Percentiles rank a stretch among this genome's conserved stretches.
phyloP scores from a whole-genome alignment of 1,140 invertebrate species.

The Drosophila willistoni region DNA sequence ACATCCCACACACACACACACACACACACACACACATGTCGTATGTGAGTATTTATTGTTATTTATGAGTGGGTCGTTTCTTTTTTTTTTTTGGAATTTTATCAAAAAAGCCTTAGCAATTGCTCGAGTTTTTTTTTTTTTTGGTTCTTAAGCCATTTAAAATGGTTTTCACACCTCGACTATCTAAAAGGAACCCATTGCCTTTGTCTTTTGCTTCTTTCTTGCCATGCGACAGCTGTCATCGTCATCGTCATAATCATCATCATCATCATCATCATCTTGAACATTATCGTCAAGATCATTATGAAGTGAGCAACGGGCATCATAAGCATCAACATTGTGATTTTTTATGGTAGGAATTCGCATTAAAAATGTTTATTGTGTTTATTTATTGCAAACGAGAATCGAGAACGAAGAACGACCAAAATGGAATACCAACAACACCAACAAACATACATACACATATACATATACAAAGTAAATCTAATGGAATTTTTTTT shows the following conservation, averaged over 20 bases:
- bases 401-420: slow-evolving; percentile 64
- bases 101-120: slow-evolving; percentile 48
- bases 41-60: slow-evolving; percentile 63
- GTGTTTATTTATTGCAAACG: slow-evolving; percentile 80
- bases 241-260: slow-evolving; percentile 38
- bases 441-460: no score
- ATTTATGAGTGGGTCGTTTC: slow-evolving; percentile 48
- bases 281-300: not conserved
- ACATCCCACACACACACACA: slow-evolving; percentile 8
- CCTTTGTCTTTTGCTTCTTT: slow-evolving; percentile 23
- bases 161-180: slow-evolving; percentile 67
- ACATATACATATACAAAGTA: slow-evolving; percentile 37
- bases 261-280: slow-evolving; percentile 17
- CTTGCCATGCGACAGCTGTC: slow-evolving; percentile 74
- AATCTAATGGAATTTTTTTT: slow-evolving; percentile 65
- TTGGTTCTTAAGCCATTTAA: slow-evolving; percentile 66
- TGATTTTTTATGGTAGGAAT: slow-evolving; percentile 74
- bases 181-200: slow-evolving; percentile 7
- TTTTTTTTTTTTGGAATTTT: slow-evolving; percentile 56
- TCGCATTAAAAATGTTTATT: slow-evolving; percentile 81
- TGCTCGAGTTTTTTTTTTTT: slow-evolving; percentile 2
- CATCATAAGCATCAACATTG: slow-evolving; percentile 53
- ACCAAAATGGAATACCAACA: slow-evolving; percentile 62
- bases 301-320: slow-evolving; percentile 3
- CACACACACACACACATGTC: slow-evolving; percentile 13